Evolutionary conservation across 2,888 invertebrate genomes (phyloP).

Genomic region (Limnephilus marmoratus): DNA sequence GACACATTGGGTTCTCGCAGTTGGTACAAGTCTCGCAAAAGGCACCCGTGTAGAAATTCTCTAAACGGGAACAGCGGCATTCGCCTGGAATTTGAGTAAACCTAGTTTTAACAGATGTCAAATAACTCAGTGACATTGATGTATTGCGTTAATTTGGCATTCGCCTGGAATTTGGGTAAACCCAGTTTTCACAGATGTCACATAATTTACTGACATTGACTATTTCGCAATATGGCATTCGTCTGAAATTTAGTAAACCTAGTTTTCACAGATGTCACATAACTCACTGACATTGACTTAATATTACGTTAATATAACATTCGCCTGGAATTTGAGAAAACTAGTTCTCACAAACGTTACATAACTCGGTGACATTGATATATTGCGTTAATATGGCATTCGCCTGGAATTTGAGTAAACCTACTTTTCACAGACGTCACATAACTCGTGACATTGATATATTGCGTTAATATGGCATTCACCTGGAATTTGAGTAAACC

Average conservation of each 20-base stretch:
- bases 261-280: no score
- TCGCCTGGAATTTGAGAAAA: slow-evolving; percentile 69
- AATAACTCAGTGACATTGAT: background rate
- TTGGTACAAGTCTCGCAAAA: slow-evolving; percentile 77
- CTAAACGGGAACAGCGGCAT: slow-evolving; percentile 71
- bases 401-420: no score
- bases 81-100: slow-evolving; percentile 70
- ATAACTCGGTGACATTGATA: background rate
- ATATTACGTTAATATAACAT: slow-evolving; percentile 67
- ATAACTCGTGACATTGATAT: no score
- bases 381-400: background rate
- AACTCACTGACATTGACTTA: no score
- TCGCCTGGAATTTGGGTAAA: no score
- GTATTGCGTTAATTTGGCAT: background rate
- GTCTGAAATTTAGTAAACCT: no score
- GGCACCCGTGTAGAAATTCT: slow-evolving; percentile 72
- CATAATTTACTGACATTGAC: no score
- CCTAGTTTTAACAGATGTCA: background rate
- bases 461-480: no score
- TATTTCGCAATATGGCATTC: no score
- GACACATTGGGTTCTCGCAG: slow-evolving; percentile 76
- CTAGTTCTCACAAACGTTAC: background rate
- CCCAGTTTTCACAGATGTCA: no score
- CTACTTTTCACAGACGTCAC: no score
- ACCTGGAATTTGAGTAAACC: no score